Evolutionary conservation across 2,888 invertebrate species (phyloP).

Genomic region (Sinopyrophorus schimmeli): DNA sequence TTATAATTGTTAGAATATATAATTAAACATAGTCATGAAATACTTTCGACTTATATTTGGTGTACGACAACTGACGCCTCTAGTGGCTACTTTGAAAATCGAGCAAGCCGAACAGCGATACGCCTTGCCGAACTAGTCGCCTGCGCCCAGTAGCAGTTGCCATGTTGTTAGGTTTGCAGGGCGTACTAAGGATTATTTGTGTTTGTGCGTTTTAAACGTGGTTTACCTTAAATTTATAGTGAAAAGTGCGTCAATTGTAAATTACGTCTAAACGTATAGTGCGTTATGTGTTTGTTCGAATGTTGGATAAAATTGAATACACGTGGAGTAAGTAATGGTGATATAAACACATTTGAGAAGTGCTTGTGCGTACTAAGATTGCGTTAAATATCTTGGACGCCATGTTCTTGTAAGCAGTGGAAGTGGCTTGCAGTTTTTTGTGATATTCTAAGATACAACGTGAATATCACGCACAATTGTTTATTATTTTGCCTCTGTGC

Average conservation of each 20-base stretch:
- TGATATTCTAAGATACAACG: conserved; percentile 35
- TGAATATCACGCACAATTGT: conserved; percentile 68
- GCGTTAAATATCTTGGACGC: conserved; percentile 23
- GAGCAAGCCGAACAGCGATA: conserved; percentile 29
- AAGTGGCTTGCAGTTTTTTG: too few relatives aligned
- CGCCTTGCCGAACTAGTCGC: conserved; percentile 41
- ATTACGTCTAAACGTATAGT: too few relatives aligned
- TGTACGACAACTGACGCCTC: conserved; percentile 32
- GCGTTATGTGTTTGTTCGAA: too few relatives aligned
- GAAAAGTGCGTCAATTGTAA: conserved; percentile 19
- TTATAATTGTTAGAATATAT: too few relatives aligned
- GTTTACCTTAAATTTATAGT: conserved; percentile 14
- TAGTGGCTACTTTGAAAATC: conserved; percentile 23
- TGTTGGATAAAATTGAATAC: conserved; percentile 11
- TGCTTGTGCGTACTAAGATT: conserved; percentile 24
- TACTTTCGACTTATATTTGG: conserved; percentile 4
- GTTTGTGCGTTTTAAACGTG: conserved; percentile 30
- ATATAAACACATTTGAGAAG: conserved; percentile 23
- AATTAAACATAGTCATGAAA: too few relatives aligned
- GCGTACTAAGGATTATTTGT: conserved; percentile 38
- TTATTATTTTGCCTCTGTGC: conserved; percentile 72
- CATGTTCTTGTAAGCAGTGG: conserved; percentile 20
- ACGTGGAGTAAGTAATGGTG: conserved; percentile 22
- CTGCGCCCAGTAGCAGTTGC: conserved; percentile 52
- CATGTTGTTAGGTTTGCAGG: conserved; percentile 50